Conservation (phyloP, 2,113 vertebrate genomes). For the Chloropsis hardwickii region DNA sequence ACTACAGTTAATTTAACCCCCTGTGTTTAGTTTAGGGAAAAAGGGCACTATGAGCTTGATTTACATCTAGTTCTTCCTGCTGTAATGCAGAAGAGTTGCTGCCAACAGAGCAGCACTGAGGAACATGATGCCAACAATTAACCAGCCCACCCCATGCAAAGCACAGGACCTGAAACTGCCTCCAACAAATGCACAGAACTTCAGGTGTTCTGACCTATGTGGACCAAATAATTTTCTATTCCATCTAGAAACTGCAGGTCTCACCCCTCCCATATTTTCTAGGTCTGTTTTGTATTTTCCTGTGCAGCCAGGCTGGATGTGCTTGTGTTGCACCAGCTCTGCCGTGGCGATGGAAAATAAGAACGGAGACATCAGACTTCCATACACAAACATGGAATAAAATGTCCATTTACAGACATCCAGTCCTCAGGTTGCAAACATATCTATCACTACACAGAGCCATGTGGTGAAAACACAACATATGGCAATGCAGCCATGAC, state of each 20-base stretch:
- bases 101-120: neutral
- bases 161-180: neutral
- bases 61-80: neutral
- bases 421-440: neutral
- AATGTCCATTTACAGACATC: neutral
- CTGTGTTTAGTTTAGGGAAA: neutral
- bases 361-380: neutral
- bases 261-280: neutral
- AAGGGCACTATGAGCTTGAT: neutral
- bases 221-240: neutral
- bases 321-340: neutral
- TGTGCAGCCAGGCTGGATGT: neutral
- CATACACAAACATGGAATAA: neutral
- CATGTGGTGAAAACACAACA: constrained; percentile 1
- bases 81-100: neutral
- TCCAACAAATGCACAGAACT: neutral
- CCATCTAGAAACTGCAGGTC: neutral
- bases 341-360: neutral
- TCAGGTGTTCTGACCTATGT: neutral
- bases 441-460: neutral
- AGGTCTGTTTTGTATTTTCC: neutral
- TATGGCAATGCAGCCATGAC: neutral
- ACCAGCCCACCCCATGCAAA: neutral
- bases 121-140: neutral
- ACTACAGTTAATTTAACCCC: neutral